phyloP scores from a whole-genome alignment of 2,113 vertebrate genomes.

The Psammodynastes pulverulentus region DNA sequence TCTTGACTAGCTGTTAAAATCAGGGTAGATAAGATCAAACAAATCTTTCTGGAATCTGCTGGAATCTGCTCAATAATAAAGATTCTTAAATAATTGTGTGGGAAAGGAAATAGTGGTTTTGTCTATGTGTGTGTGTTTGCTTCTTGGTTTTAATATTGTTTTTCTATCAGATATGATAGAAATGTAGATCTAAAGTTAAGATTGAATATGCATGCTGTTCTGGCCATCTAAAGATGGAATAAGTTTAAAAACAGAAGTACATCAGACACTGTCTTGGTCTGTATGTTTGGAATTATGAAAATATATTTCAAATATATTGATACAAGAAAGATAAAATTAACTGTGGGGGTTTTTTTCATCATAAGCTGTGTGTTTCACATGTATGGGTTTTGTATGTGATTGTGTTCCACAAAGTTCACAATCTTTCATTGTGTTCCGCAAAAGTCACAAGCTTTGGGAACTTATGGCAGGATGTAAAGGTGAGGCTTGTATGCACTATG shows the following conservation, averaged over 20 bases:
- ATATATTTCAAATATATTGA: not conserved
- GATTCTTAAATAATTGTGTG: not conserved
- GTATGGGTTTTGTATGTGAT: not conserved
- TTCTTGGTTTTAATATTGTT: not conserved
- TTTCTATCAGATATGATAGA: not conserved
- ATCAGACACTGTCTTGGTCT: not conserved
- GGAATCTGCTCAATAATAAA: not conserved
- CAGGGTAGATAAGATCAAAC: not conserved
- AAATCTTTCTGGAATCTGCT: not conserved
- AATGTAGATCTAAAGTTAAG: not conserved
- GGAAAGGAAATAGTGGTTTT: not conserved
- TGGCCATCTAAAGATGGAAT: not conserved
- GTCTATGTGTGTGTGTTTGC: not conserved
- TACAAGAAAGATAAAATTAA: not conserved
- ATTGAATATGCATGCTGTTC: not conserved
- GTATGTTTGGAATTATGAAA: not conserved
- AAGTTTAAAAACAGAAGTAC: not conserved
- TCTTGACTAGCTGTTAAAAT: not conserved
- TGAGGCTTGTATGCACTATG: not conserved
- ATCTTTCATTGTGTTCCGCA: not conserved
- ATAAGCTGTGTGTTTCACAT: not conserved
- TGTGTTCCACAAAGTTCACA: not conserved
- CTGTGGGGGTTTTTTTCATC: not conserved
- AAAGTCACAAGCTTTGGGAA: not conserved
- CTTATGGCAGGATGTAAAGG: not conserved